Evolutionary conservation across 2,888 invertebrate species (phyloP).

Genomic region (Imbricaverruca yamaguchii): DNA sequence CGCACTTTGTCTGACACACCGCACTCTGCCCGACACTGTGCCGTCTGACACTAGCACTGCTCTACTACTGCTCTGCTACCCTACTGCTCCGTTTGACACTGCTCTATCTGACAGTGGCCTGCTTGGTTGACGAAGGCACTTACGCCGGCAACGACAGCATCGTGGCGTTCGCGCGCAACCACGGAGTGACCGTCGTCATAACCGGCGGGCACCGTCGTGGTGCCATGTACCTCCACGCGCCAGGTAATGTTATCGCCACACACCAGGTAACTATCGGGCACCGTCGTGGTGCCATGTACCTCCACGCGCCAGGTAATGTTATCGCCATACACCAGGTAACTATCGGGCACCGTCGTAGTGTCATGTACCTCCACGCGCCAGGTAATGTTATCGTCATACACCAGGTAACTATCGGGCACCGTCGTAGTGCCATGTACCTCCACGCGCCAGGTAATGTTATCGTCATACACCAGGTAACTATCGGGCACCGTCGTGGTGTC

Average conservation of each 20-base stretch:
- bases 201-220: slow-evolving; percentile 32
- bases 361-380: neutral
- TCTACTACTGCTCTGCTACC: too few species aligned
- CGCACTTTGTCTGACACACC: too few species aligned
- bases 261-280: slow-evolving; percentile 35
- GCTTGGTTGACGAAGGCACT: slow-evolving; percentile 44
- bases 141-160: slow-evolving; percentile 49
- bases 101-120: slow-evolving; percentile 36
- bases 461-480: slow-evolving; percentile 38
- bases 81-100: too few species aligned
- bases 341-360: slow-evolving; percentile 18
- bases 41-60: too few species aligned
- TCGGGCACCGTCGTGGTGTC: neutral
- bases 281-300: too few species aligned
- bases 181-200: slow-evolving; percentile 44
- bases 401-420: too few species aligned
- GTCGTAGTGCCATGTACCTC: too few species aligned
- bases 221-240: too few species aligned
- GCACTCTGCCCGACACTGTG: too few species aligned
- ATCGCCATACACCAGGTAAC: slow-evolving; percentile 38
- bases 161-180: slow-evolving; percentile 46
- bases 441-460: too few species aligned
- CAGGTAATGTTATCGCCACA: slow-evolving; percentile 36
- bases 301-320: too few species aligned
- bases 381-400: too few species aligned